A percentile compares a stretch with the other conserved stretches of the same genome.
phyloP scores from a whole-genome alignment of 1,140 invertebrate species.

The Hestina assimilis region DNA sequence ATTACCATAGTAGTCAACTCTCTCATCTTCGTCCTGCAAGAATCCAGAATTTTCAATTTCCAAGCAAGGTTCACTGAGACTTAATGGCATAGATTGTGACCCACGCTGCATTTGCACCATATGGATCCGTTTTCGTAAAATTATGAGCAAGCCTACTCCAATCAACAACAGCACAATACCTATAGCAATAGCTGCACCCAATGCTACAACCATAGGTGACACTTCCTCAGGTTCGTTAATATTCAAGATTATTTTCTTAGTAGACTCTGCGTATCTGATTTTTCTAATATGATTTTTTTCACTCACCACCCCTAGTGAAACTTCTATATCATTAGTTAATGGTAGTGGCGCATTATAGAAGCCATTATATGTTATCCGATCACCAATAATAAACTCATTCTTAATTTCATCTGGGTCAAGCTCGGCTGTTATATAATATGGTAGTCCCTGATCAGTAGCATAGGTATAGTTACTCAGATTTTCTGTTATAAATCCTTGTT shows the following conservation, averaged over 20 bases:
- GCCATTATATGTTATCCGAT: slow-evolving; percentile 85
- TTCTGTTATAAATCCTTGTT: slow-evolving; percentile 80
- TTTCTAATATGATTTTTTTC: slow-evolving; percentile 81
- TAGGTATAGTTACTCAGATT: slow-evolving; percentile 79
- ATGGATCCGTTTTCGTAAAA: slow-evolving; percentile 62
- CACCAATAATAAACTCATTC: slow-evolving; percentile 86
- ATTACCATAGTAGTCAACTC: slow-evolving; percentile 84
- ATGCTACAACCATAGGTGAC: slow-evolving; percentile 67
- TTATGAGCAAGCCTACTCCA: slow-evolving; percentile 66
- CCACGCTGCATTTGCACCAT: slow-evolving; percentile 58
- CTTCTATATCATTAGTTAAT: slow-evolving; percentile 81
- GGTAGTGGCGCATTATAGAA: slow-evolving; percentile 89
- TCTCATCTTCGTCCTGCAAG: slow-evolving; percentile 85
- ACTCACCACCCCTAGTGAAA: slow-evolving; percentile 87
- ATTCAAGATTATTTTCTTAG: slow-evolving; percentile 66
- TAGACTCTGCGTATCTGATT: slow-evolving; percentile 83
- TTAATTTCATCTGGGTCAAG: slow-evolving; percentile 80
- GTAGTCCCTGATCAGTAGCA: slow-evolving; percentile 80
- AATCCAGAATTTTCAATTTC: slow-evolving; percentile 84
- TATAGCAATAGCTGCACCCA: slow-evolving; percentile 71
- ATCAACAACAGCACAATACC: slow-evolving; percentile 69
- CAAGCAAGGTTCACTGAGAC: slow-evolving; percentile 73
- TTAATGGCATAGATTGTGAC: slow-evolving; percentile 75
- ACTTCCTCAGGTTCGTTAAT: slow-evolving; percentile 70
- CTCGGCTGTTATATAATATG: slow-evolving; percentile 90